Conservation (phyloP, 2,888 invertebrate species). For the Chironomus riparius region DNA sequence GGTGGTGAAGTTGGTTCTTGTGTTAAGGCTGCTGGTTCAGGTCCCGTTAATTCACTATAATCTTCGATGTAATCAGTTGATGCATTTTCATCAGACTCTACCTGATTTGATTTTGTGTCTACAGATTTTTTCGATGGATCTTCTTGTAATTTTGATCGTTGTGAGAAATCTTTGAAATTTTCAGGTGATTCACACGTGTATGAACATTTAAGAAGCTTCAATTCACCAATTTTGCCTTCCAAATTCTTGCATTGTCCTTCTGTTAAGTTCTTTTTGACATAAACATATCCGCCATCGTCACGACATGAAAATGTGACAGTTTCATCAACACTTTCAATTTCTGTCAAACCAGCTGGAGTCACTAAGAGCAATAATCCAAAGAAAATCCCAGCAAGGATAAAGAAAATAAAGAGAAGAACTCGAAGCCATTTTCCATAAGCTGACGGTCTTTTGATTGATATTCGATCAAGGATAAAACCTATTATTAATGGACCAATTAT, state of each 20-base stretch:
- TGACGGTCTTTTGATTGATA: constrained; percentile 39
- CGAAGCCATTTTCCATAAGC: constrained; percentile 56
- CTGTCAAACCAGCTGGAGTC: constrained; percentile 51
- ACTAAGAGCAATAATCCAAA: constrained; percentile 54
- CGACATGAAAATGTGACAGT: constrained; percentile 64
- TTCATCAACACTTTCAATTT: constrained; percentile 48
- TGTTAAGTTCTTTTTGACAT: constrained; percentile 59
- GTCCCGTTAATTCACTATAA: neutral
- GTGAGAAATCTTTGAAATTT: constrained; percentile 39
- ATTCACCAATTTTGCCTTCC: constrained; percentile 51
- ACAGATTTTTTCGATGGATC: constrained; percentile 37
- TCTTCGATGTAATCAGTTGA: neutral
- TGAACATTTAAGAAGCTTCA: constrained; percentile 58
- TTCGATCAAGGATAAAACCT: constrained; percentile 64
- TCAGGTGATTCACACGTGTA: constrained; percentile 55
- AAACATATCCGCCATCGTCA: constrained; percentile 56
- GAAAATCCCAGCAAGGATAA: constrained; percentile 58
- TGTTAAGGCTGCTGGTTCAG: constrained; percentile 16
- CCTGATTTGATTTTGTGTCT: constrained; percentile 16
- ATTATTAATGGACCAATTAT: constrained; percentile 67
- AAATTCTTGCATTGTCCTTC: constrained; percentile 59
- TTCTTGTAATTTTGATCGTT: constrained; percentile 35
- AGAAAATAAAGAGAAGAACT: constrained; percentile 56
- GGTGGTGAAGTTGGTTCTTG: constrained; percentile 26
- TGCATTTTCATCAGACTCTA: constrained; percentile 32